Evolutionary conservation across 2,113 vertebrate species (phyloP).

Genomic region (Orientallactaga bullata): DNA sequence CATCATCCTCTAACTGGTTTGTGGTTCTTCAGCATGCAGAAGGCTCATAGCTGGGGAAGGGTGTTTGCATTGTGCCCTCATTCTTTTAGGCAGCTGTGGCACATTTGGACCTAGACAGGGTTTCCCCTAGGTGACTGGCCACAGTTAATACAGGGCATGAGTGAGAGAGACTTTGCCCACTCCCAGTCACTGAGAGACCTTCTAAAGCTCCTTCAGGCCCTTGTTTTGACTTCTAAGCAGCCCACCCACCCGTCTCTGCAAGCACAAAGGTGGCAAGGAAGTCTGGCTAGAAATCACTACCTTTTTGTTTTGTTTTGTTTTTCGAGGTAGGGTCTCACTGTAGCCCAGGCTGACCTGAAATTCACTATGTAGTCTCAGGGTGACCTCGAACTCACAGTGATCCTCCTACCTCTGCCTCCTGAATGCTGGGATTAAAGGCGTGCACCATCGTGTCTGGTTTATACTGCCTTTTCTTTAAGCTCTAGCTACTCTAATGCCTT

Average conservation of each 20-base stretch:
- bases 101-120: neutral
- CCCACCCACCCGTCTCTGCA: neutral
- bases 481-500: neutral
- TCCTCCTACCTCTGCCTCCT: no score
- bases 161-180: neutral
- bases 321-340: no score
- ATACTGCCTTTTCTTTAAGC: neutral
- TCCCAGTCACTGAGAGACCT: neutral
- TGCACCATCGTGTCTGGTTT: no score
- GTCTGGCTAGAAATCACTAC: neutral
- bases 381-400: no score
- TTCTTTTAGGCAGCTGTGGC: neutral
- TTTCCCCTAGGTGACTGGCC: neutral
- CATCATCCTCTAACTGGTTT: no score
- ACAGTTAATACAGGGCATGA: neutral
- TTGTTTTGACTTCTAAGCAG: neutral
- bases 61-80: rapidly evolving
- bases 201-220: neutral
- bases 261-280: neutral
- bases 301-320: no score
- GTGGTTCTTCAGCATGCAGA: neutral
- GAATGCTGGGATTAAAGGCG: no score
- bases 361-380: no score
- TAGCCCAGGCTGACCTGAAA: no score
- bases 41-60: neutral